phyloP scores from a whole-genome alignment of 2,888 invertebrate species.

The Phengaris alcon region DNA sequence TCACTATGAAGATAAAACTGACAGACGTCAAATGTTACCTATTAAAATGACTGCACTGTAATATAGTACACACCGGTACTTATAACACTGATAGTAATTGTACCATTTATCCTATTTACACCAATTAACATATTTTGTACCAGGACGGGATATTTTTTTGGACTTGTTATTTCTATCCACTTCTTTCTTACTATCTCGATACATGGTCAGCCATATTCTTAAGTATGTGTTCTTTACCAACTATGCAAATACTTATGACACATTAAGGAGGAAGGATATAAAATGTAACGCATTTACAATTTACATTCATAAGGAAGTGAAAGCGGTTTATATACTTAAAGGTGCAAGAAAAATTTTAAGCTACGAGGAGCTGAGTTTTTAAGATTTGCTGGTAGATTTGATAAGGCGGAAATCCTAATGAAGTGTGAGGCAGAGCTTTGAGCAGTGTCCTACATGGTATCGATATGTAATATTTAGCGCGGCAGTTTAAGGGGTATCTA shows the following conservation, averaged over 20 bases:
- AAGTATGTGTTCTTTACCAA: too few species aligned
- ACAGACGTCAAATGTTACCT: too few species aligned
- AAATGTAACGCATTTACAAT: conserved; percentile 11
- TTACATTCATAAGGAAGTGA: conserved; percentile 12
- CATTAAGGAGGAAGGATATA: conserved; percentile 1
- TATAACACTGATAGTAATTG: neutral
- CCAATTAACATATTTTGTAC: too few species aligned
- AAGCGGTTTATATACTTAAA: neutral
- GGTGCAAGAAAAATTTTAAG: neutral
- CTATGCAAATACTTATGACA: neutral
- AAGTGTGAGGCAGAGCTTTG: neutral
- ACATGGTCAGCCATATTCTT: too few species aligned
- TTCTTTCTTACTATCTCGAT: too few species aligned
- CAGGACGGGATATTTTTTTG: too few species aligned
- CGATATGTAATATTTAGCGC: too few species aligned
- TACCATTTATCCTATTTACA: too few species aligned
- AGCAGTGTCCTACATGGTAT: too few species aligned
- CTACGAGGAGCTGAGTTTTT: neutral
- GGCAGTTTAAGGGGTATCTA: too few species aligned
- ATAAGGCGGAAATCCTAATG: conserved; percentile 8
- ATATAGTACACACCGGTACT: neutral
- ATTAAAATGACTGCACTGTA: neutral
- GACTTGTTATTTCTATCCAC: too few species aligned
- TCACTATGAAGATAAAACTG: too few species aligned
- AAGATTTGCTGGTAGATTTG: conserved; percentile 4